These are phyloP conservation scores for Ahaetulla prasina DNA, from an alignment of 2,113 vertebrate genomes.

Conservation along the genomic window DNA sequence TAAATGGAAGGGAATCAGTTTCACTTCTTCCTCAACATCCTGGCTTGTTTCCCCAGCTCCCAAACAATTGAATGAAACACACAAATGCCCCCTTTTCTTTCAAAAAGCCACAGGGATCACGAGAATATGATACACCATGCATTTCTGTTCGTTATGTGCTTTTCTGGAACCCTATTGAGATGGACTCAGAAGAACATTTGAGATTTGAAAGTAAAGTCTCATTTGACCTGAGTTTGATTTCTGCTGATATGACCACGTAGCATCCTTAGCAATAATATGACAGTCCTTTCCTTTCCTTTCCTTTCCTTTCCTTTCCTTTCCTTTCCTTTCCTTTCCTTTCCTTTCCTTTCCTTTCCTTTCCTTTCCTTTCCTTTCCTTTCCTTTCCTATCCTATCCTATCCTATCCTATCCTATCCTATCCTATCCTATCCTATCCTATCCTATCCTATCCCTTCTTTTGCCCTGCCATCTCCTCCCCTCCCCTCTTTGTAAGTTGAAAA, in stretches of 20 bases:
- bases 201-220: neutral
- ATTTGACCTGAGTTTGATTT: neutral
- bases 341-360: no score
- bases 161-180: neutral
- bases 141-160: neutral
- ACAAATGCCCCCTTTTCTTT: neutral
- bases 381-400: no score
- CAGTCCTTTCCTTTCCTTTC: neutral
- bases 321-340: neutral
- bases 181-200: neutral
- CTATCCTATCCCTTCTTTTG: no score
- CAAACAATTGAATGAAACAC: neutral
- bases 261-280: neutral
- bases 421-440: no score
- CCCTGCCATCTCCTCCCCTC: no score
- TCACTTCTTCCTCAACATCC: conserved; percentile 20
- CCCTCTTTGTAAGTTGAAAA: neutral
- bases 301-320: neutral
- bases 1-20: neutral
- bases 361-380: neutral
- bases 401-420: no score
- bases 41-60: neutral
- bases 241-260: neutral
- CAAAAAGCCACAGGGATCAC: neutral
- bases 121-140: neutral